Evolutionary conservation across 37 sponge, comb jelly and placozoan species (phyloP).

Genomic region (Corticium candelabrum): DNA sequence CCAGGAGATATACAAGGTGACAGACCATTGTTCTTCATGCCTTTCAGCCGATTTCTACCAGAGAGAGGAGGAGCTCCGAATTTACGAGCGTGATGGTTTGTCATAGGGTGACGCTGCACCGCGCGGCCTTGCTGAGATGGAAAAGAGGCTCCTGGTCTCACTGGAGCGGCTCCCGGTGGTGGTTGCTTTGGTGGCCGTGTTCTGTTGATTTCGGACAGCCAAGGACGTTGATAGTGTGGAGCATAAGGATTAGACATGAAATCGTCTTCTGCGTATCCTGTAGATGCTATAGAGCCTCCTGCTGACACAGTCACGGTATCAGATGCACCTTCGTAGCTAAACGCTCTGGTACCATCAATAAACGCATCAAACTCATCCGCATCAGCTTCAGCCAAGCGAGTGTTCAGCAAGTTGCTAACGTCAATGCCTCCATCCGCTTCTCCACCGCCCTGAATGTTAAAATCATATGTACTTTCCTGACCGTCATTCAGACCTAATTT

Average conservation of each 20-base stretch:
- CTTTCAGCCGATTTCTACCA: background rate
- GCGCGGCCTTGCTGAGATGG: background rate
- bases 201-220: background rate
- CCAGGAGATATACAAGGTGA: slow-evolving; percentile 5
- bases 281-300: background rate
- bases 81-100: background rate
- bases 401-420: background rate
- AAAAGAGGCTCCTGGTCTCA: background rate
- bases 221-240: background rate
- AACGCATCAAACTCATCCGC: slow-evolving; percentile 6
- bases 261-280: background rate
- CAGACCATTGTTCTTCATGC: background rate
- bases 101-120: background rate
- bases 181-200: background rate
- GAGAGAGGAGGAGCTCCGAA: background rate
- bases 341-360: background rate
- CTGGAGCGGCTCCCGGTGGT: background rate
- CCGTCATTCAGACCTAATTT: background rate
- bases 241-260: background rate
- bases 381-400: background rate
- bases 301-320: background rate
- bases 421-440: background rate
- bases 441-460: slow-evolving; percentile 6
- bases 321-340: background rate
- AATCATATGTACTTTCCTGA: background rate